Conservation (phyloP, 2,797 vertebrate species). For the Nothura maculosa region DNA sequence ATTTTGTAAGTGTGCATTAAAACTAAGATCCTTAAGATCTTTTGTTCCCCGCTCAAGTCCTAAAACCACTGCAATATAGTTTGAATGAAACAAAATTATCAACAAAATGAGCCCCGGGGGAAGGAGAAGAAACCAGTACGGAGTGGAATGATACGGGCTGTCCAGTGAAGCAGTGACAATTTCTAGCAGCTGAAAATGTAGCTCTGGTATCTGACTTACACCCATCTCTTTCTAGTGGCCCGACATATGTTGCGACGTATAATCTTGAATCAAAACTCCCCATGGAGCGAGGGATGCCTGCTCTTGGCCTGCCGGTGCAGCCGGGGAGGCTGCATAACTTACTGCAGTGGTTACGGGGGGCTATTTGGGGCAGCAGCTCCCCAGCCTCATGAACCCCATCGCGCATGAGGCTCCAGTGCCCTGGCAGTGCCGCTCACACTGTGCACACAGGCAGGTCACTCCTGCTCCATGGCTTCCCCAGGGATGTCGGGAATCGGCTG, state of each 20-base stretch:
- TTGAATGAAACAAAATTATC: conserved; percentile 16
- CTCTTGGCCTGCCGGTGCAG: neutral
- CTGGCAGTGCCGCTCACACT: fast-evolving
- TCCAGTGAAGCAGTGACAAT: neutral
- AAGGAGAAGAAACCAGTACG: neutral
- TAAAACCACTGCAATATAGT: neutral
- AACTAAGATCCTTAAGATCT: neutral
- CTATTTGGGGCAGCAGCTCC: too few relatives aligned
- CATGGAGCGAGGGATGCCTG: fast-evolving
- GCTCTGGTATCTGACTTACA: neutral
- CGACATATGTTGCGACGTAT: fast-evolving
- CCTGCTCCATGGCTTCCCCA: neutral
- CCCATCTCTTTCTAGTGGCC: neutral
- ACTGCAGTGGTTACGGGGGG: fast-evolving
- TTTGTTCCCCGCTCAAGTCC: neutral
- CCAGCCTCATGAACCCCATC: fast-evolving
- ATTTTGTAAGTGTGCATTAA: conserved; percentile 9
- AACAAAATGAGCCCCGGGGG: neutral
- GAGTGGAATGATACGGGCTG: neutral
- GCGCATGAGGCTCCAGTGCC: fast-evolving
- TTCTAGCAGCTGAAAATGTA: neutral
- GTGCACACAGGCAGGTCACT: fast-evolving
- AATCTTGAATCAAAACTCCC: fast-evolving
- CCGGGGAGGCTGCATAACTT: fast-evolving
- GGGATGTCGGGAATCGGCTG: neutral